Percentiles rank a stretch among this genome's conserved stretches.
Evolutionary conservation across 2,113 vertebrate genomes (phyloP).

Genomic region (Pachycephala philippinensis): DNA sequence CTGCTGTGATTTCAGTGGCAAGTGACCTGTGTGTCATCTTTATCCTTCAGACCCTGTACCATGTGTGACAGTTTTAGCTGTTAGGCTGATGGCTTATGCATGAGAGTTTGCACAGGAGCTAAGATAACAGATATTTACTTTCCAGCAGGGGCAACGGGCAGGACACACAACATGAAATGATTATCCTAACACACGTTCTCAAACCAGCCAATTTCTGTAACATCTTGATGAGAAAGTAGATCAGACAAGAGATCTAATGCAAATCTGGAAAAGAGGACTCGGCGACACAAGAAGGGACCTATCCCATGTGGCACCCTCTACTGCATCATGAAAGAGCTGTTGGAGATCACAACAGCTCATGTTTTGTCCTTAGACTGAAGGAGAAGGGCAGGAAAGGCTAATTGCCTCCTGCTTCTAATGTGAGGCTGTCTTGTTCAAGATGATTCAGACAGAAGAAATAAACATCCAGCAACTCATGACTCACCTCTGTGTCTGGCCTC

Average conservation of each 20-base stretch:
- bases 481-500: conserved; percentile 86
- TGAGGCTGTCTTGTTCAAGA: background rate
- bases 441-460: background rate
- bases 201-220: background rate
- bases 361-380: background rate
- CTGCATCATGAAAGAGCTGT: background rate
- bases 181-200: background rate
- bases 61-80: background rate
- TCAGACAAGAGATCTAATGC: background rate
- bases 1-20: background rate
- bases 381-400: conserved; percentile 31
- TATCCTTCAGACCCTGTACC: background rate
- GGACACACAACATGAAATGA: background rate
- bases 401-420: background rate
- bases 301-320: background rate
- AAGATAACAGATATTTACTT: background rate
- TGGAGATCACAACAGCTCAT: background rate
- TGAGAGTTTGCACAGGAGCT: background rate
- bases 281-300: background rate
- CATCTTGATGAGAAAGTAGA: background rate
- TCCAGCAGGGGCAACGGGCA: background rate
- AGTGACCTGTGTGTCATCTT: background rate
- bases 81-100: background rate
- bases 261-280: background rate
- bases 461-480: background rate